Evolutionary conservation across 2,797 vertebrate species (phyloP).

Genomic region (Zenarchopterus dispar): DNA sequence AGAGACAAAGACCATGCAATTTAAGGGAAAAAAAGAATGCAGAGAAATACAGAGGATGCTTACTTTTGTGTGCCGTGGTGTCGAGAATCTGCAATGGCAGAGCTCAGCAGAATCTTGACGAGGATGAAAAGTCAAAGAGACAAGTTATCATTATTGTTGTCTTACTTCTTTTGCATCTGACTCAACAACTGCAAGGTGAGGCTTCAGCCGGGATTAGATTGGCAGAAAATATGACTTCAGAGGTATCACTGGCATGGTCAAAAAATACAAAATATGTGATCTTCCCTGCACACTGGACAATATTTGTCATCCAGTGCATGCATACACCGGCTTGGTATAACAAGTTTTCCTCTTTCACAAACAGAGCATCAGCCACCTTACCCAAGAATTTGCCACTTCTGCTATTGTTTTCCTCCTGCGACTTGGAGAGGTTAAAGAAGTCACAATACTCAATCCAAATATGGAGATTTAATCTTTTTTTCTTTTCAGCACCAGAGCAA

Average conservation of each 20-base stretch:
- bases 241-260: too few relatives aligned
- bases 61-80: conserved; percentile 14
- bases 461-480: conserved; percentile 12
- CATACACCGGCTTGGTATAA: not conserved
- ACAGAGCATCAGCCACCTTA: not conserved
- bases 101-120: not conserved
- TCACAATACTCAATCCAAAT: conserved; percentile 8
- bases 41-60: conserved; percentile 8
- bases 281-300: not conserved
- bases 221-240: too few relatives aligned
- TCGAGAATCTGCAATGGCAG: conserved; percentile 7
- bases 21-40: not conserved
- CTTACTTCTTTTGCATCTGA: not conserved
- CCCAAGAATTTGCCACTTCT: not conserved
- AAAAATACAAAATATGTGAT: not conserved
- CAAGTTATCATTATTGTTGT: not conserved
- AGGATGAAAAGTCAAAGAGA: not conserved
- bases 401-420: not conserved
- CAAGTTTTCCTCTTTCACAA: not conserved
- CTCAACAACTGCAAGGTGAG: too few relatives aligned
- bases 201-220: too few relatives aligned
- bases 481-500: not conserved
- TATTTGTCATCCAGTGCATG: not conserved
- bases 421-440: not conserved
- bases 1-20: conserved; percentile 18